phyloP scores from a whole-genome alignment of 2,797 vertebrate species.

The Lagodon rhomboides region DNA sequence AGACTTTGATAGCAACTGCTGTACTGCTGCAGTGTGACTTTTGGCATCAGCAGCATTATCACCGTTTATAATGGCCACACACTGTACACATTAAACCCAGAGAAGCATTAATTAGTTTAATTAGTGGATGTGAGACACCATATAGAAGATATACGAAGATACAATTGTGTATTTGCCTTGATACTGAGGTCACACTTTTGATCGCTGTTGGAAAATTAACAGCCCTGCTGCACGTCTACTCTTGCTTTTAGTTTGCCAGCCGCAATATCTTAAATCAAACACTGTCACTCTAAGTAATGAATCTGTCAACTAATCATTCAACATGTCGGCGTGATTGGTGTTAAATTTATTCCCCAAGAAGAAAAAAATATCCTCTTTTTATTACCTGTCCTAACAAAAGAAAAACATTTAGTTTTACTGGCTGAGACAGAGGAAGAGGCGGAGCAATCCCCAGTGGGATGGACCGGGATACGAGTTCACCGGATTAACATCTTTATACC shows the following conservation, averaged over 20 bases:
- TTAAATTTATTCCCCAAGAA: conserved; percentile 45
- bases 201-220: conserved; percentile 65
- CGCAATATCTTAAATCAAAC: conserved; percentile 76
- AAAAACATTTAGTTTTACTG: conserved; percentile 9
- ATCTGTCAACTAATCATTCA: conserved; percentile 78
- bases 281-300: conserved; percentile 77
- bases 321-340: conserved; percentile 56
- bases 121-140: conserved; percentile 37
- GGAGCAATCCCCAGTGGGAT: conserved; percentile 27
- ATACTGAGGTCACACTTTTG: conserved; percentile 59
- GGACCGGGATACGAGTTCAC: background rate
- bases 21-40: background rate
- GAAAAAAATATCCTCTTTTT: background rate
- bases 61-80: conserved; percentile 11
- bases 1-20: background rate
- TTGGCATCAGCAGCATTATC: background rate
- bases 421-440: conserved; percentile 35
- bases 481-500: conserved; percentile 7
- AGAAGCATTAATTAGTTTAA: conserved; percentile 48
- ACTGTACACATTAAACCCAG: conserved; percentile 23
- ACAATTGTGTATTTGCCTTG: conserved; percentile 40
- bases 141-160: conserved; percentile 24
- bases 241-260: conserved; percentile 58
- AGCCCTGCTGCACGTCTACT: conserved; percentile 43
- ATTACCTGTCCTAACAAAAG: conserved; percentile 13